Base-by-base conservation (phyloP, 2,888 invertebrate species). In the Eupithecia centaureata region DNA sequence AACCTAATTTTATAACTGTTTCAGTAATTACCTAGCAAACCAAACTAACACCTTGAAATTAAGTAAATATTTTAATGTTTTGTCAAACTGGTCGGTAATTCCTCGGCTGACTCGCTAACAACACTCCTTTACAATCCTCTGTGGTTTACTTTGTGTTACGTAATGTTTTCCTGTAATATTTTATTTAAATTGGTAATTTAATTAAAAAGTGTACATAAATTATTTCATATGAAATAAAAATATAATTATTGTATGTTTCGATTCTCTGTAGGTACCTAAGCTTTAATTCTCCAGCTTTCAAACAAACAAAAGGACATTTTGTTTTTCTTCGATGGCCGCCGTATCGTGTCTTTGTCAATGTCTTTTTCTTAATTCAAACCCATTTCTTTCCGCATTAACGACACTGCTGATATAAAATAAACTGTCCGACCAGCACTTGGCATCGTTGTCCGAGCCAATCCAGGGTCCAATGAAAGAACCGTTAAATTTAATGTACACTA, bases 401-500 rank as follows among this genome's bases (percentile, higher is more conserved):
- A 25, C 15, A 32, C 35, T 62, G 13, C n/a, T 57, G 30, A 57
- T 22, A 57, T 57, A 57, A 81, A 83, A 80, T 84, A 82, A 86
- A 86, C 82, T 82, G 85, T 86, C 81, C 83, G 87, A 87, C 82
- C 79, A 78, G 81, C 79, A 79, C 79, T 81, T 77, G 76, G 80
- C 87, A 86, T 88, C 89, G 89, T 90, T 90, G 90, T 89, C 79
- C 18, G 12, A 47, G 47, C 47, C 88, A 88, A 89, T 91, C 89
- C 85, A 80, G 85, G 84, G 86, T 80, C 84, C 89, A 88, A 89
- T 90, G 88, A 86, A 89, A 86, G 85, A 83, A 84, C 83, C 91
- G 85, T 93, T 89, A 92, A 92, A 90, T 91, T 92, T 93, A 90
- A 92, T 87, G 92, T 85, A 87, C 88, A 90, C 91, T 92, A 91